Base-by-base conservation (phyloP, 1,140 invertebrate genomes). In the Apis dorsata region DNA sequence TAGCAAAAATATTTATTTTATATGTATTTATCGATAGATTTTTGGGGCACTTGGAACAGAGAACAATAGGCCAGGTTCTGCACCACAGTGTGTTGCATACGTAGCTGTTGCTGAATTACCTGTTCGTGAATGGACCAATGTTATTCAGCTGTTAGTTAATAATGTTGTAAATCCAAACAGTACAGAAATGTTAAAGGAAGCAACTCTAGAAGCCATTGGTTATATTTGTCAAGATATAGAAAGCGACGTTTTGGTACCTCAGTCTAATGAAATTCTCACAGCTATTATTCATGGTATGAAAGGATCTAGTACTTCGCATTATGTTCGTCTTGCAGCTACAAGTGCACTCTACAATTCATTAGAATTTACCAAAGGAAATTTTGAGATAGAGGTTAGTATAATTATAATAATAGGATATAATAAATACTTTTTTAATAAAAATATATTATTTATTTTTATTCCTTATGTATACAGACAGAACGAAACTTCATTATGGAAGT, bases 401-500 rank as follows among this genome's bases (percentile, higher is more conserved):
- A 69, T 78, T 51, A 75, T 60, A 2, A 28, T 53, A 44, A 63
- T 72, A 68, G 0, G 24, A 44, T n/a, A 15, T 51, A 34, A 15
- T 44, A 44, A 44, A 44, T 44, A 44, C 1, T 69, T 15, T 15
- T 10, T 62, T 49, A 19, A 53, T 51, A 24, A 70, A 7, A 44
- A 13, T 60, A 53, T 10, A 21, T 49, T 13, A 17, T 72, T 21
- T 69, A 57, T 57, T 71, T 60, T 15, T n/a, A 57, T 63, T 55
- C 0, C 63, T 72, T 24, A 0, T 76, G 13, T 89, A 93, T 91
- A 79, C 89, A 97, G 95, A 96, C 96, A 84, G 99, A 99, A 94
- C 95, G 99, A 88, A 99, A 99, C 94, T 99, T 99, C 92, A 99
- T 99, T 65, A 99, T 99, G 99, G 98, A 99, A 95, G 98, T 99